Evolutionary conservation across 2,888 invertebrate species (phyloP).

Genomic region (Drosophila anomalata): DNA sequence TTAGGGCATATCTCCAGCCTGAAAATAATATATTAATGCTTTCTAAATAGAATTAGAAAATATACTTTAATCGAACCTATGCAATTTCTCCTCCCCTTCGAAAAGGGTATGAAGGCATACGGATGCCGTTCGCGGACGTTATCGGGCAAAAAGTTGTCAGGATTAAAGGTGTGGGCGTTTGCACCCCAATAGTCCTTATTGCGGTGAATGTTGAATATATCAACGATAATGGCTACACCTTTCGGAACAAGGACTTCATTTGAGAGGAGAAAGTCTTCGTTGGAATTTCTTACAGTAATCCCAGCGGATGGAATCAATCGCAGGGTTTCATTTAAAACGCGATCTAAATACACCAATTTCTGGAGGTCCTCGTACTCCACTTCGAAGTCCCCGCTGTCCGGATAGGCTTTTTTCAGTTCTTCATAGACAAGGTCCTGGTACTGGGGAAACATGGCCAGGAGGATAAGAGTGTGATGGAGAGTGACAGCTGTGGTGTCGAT

Average conservation of each 20-base stretch:
- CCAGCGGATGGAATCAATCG: constrained; percentile 78
- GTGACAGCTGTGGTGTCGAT: constrained; percentile 77
- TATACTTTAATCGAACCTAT: constrained; percentile 58
- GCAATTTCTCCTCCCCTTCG: constrained; percentile 80
- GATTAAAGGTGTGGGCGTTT: constrained; percentile 78
- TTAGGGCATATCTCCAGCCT: constrained; percentile 76
- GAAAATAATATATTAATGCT: background rate
- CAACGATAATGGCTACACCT: constrained; percentile 68
- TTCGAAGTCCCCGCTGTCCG: constrained; percentile 54
- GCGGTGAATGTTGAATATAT: constrained; percentile 78
- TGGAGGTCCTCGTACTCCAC: constrained; percentile 67
- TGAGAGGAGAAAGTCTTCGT: constrained; percentile 62
- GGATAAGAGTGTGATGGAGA: constrained; percentile 45
- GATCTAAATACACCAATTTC: constrained; percentile 75
- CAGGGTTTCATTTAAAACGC: constrained; percentile 78
- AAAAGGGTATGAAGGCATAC: constrained; percentile 79
- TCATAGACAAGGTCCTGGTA: constrained; percentile 71
- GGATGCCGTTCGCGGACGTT: constrained; percentile 75
- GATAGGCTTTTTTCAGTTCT: constrained; percentile 65
- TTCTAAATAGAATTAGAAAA: background rate
- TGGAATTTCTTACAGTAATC: constrained; percentile 56
- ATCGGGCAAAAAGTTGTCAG: constrained; percentile 78
- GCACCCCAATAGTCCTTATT: constrained; percentile 77
- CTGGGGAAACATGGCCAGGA: constrained; percentile 75
- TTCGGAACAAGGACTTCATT: constrained; percentile 72